Percentiles rank a stretch among this genome's conserved stretches.
These are phyloP conservation scores for Xestia ashworthii DNA, from an alignment of 2,888 invertebrate genomes.

Conservation along the genomic window DNA sequence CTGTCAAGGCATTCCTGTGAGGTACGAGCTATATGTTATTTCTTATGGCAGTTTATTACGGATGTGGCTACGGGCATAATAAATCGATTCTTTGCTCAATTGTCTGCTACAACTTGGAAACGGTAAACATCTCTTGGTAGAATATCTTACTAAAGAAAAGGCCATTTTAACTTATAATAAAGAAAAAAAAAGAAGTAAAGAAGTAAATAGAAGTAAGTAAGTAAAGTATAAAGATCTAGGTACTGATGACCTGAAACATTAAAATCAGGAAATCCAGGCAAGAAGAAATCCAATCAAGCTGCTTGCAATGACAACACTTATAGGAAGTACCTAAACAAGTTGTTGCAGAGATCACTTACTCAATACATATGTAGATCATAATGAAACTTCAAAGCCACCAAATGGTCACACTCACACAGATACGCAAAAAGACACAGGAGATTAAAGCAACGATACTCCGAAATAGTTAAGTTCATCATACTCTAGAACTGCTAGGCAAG, in stretches of 20 bases:
- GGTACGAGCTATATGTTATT: conserved; percentile 2
- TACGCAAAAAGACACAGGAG: background rate
- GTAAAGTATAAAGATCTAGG: too few species aligned
- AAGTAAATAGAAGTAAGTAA: too few species aligned
- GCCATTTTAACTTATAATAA: background rate
- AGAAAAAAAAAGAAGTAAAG: too few species aligned
- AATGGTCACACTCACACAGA: background rate
- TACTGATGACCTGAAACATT: background rate
- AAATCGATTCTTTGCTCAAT: conserved; percentile 19
- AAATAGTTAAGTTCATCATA: conserved; percentile 52
- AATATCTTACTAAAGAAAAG: background rate
- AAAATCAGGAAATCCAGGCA: background rate
- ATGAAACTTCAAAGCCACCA: conserved; percentile 9
- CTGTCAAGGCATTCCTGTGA: background rate
- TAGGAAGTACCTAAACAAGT: too few species aligned
- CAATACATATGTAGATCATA: background rate
- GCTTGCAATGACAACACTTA: background rate
- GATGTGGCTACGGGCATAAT: conserved; percentile 4
- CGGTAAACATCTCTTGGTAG: background rate
- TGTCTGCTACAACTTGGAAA: conserved; percentile 6
- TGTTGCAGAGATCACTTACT: background rate
- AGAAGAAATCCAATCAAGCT: background rate
- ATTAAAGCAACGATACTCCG: conserved; percentile 9
- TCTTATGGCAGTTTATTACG: conserved; percentile 10
- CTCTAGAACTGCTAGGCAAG: conserved; percentile 37